Conservation (phyloP, 1,140 invertebrate species). For the Olivierus martensii region DNA sequence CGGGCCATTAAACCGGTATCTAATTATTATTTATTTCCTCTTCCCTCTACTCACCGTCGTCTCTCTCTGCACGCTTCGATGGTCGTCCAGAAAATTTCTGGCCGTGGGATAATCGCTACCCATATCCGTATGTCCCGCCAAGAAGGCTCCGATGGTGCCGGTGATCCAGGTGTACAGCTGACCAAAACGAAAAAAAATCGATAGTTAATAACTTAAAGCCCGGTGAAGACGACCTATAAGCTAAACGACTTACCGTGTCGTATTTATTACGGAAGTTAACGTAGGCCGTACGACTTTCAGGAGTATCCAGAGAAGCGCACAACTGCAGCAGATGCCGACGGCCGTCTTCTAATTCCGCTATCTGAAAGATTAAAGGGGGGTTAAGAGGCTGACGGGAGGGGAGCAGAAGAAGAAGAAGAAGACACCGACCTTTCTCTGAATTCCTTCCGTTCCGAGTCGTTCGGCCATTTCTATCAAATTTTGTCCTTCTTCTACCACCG, state of each 20-base stretch:
- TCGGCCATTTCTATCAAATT: constrained; percentile 48
- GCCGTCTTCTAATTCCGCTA: constrained; percentile 59
- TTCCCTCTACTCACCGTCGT: constrained; percentile 47
- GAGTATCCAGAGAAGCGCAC: constrained; percentile 34
- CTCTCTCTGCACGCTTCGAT: constrained; percentile 57
- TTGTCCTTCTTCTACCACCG: constrained; percentile 52
- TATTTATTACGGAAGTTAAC: constrained; percentile 54
- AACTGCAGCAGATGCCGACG: constrained; percentile 49
- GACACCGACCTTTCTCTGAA: constrained; percentile 37
- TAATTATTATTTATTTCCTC: no score
- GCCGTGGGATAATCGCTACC: constrained; percentile 51
- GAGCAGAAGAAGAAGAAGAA: not conserved
- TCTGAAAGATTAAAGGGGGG: constrained; percentile 23
- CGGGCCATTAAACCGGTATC: no score
- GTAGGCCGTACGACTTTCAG: constrained; percentile 41
- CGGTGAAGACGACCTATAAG: no score
- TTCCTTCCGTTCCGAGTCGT: constrained; percentile 44
- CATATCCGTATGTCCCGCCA: constrained; percentile 58
- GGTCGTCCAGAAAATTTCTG: constrained; percentile 57
- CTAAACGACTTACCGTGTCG: constrained; percentile 46
- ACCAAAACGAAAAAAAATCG: no score
- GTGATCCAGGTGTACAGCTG: constrained; percentile 52
- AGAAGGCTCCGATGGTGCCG: constrained; percentile 51
- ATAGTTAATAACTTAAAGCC: no score
- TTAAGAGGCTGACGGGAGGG: not conserved